Conservation (phyloP, 2,888 invertebrate species). For the Halocaridina rubra region DNA sequence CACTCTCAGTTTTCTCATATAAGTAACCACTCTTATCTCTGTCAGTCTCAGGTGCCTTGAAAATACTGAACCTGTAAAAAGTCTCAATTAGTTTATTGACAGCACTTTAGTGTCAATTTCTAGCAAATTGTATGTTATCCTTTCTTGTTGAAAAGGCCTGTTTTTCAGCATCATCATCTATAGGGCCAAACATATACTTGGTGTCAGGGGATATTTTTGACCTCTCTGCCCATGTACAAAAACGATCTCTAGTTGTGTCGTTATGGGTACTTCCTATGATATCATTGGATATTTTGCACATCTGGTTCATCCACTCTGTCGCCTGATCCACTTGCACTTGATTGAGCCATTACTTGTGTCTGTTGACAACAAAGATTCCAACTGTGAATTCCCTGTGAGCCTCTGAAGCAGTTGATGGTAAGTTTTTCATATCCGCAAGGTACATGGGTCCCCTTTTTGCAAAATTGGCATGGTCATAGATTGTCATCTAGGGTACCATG, state of each 20-base stretch:
- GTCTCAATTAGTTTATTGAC: too few relatives aligned
- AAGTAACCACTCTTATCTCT: too few relatives aligned
- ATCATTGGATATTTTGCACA: background rate
- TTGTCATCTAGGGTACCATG: background rate
- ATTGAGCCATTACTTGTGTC: background rate
- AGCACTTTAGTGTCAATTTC: too few relatives aligned
- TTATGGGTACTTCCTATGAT: background rate
- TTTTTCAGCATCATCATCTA: background rate
- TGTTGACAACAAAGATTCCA: background rate
- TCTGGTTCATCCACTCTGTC: background rate
- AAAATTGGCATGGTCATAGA: background rate
- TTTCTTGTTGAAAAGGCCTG: background rate
- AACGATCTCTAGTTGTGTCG: background rate
- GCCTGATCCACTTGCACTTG: background rate
- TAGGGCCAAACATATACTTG: background rate
- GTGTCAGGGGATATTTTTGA: background rate
- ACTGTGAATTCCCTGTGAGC: background rate
- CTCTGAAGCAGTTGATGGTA: background rate
- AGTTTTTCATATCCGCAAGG: background rate
- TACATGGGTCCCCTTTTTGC: background rate
- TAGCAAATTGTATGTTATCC: background rate
- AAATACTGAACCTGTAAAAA: too few relatives aligned
- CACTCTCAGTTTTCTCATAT: background rate
- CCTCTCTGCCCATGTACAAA: background rate
- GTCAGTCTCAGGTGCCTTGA: too few relatives aligned